Evolutionary conservation across 2,888 invertebrate species (phyloP).

Genomic region (Drosophila subquinaria): DNA sequence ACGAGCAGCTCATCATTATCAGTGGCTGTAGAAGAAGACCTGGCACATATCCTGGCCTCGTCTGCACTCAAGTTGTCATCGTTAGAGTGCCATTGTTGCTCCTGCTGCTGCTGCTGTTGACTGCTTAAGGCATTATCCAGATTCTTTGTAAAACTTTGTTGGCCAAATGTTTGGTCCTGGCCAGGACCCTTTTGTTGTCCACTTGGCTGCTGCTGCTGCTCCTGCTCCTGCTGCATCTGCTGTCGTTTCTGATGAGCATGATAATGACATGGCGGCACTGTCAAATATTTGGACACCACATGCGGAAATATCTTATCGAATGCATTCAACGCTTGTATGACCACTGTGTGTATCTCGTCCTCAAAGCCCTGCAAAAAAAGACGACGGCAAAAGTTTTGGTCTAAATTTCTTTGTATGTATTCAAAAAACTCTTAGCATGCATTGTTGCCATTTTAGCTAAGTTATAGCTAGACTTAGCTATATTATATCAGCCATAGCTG

Average conservation of each 20-base stretch:
- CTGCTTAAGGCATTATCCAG: constrained; percentile 80
- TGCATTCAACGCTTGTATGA: constrained; percentile 85
- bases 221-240: constrained; percentile 43
- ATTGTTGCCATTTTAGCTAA: neutral
- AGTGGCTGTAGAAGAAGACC: constrained; percentile 65
- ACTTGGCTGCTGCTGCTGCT: constrained; percentile 56
- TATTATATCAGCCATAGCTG: too few relatives aligned
- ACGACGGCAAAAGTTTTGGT: constrained; percentile 53
- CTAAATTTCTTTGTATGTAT: constrained; percentile 66
- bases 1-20: constrained; percentile 85
- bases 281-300: constrained; percentile 85
- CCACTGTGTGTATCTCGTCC: constrained; percentile 86
- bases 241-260: constrained; percentile 74
- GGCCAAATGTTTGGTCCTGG: constrained; percentile 76
- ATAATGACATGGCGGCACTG: constrained; percentile 79
- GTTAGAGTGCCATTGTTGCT: constrained; percentile 74
- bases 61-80: constrained; percentile 66
- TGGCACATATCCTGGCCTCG: constrained; percentile 67
- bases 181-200: constrained; percentile 72
- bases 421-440: constrained; percentile 2
- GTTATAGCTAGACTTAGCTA: neutral
- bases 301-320: constrained; percentile 85
- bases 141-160: constrained; percentile 72
- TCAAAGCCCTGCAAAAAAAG: constrained; percentile 82
- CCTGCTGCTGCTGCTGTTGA: constrained; percentile 59